Conservation (phyloP, 1,140 invertebrate species). For the Rhyzopertha dominica region DNA sequence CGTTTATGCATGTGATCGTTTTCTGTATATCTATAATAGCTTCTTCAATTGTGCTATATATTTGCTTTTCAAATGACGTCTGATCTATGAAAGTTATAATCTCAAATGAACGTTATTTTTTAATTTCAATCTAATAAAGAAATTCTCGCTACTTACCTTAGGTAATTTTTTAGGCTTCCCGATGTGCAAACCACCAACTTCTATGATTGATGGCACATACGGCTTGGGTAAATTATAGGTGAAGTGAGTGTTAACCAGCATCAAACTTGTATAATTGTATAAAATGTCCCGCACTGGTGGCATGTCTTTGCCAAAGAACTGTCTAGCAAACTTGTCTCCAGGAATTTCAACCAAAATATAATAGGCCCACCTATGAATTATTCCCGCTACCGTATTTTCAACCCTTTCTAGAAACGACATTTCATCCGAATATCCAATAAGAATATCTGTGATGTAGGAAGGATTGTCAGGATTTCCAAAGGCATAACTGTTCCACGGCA, state of each 20-base stretch:
- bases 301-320: slow-evolving; percentile 52
- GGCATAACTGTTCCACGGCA: slow-evolving; percentile 51
- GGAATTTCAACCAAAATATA: slow-evolving; percentile 41
- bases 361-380: slow-evolving; percentile 27
- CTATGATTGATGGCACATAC: slow-evolving; percentile 54
- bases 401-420: slow-evolving; percentile 48
- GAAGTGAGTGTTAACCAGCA: slow-evolving; percentile 58
- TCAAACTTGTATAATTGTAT: slow-evolving; percentile 52
- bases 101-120: too few species aligned
- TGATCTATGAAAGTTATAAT: too few species aligned
- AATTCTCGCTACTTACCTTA: slow-evolving; percentile 47
- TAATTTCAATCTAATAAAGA: too few species aligned
- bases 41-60: too few species aligned
- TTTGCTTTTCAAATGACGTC: too few species aligned
- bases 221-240: slow-evolving; percentile 52
- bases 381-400: slow-evolving; percentile 29
- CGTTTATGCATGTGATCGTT: too few species aligned
- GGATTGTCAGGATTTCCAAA: slow-evolving; percentile 53
- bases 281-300: slow-evolving; percentile 55
- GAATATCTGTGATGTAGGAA: slow-evolving; percentile 51
- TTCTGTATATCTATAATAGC: too few species aligned
- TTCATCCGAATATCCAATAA: slow-evolving; percentile 50
- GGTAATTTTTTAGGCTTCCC: slow-evolving; percentile 49
- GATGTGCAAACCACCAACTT: slow-evolving; percentile 58
- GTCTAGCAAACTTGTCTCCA: slow-evolving; percentile 42